Evolutionary conservation across 1,140 invertebrate species (phyloP).

Genomic region (Gonioctena quinquepunctata): DNA sequence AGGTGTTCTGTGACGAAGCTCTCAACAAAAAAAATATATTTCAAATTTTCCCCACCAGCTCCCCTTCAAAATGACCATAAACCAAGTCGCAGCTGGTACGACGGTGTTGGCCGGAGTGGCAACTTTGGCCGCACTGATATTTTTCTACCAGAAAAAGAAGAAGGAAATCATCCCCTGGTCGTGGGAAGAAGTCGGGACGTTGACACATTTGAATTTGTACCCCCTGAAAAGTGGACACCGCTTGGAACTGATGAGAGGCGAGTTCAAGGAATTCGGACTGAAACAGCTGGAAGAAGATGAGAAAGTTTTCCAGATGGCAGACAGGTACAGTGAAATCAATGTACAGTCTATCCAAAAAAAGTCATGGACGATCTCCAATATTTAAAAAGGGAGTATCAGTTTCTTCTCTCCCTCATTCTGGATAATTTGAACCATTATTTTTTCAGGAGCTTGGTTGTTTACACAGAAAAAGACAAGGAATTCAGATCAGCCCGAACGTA

Average conservation of each 20-base stretch:
- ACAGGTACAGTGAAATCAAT: conserved; percentile 43
- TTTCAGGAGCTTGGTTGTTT: conserved; percentile 46
- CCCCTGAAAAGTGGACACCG: conserved; percentile 52
- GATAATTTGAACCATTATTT: no score
- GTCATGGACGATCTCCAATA: no score
- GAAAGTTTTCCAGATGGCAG: conserved; percentile 38
- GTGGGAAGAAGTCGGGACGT: conserved; percentile 48
- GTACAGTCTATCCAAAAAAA: no score
- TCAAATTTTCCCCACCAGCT: no score
- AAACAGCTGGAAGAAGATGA: conserved; percentile 35
- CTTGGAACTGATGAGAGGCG: conserved; percentile 41
- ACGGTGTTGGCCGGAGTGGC: not conserved
- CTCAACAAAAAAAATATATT: no score
- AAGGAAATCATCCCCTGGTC: conserved; percentile 27
- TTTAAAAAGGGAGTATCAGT: no score
- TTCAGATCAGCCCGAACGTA: conserved; percentile 45
- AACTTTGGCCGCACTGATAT: conserved; percentile 14
- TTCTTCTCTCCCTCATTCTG: no score
- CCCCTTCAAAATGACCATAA: not conserved
- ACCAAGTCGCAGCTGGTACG: not conserved
- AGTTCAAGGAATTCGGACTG: conserved; percentile 45
- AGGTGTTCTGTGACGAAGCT: no score
- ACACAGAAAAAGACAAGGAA: conserved; percentile 44
- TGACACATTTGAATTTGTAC: conserved; percentile 46
- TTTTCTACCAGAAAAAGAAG: conserved; percentile 26